These are phyloP conservation scores for Oryzias curvinotus DNA, from an alignment of 2,113 vertebrate species.

Conservation along the genomic window DNA sequence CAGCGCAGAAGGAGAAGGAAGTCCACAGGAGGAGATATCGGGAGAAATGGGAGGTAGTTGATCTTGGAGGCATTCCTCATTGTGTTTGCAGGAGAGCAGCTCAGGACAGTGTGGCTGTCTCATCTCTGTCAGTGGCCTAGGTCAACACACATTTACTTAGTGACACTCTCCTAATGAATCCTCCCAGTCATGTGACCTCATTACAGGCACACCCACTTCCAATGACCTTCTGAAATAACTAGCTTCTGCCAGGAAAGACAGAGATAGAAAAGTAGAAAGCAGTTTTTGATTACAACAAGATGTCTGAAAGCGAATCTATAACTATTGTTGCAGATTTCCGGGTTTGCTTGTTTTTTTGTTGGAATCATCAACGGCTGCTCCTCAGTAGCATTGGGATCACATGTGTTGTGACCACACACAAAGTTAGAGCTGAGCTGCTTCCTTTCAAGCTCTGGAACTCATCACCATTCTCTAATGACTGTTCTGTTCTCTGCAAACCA, in stretches of 20 bases:
- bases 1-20: constrained; percentile 48
- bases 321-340: too few relatives aligned
- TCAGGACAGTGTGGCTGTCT: constrained; percentile 80
- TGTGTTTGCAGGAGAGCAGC: constrained; percentile 82
- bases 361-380: too few relatives aligned
- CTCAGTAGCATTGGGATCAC: constrained; percentile 1
- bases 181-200: constrained; percentile 68
- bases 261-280: not conserved
- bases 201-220: constrained; percentile 54
- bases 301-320: too few relatives aligned
- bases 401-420: constrained; percentile 14
- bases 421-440: constrained; percentile 32
- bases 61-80: constrained; percentile 29
- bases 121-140: constrained; percentile 82
- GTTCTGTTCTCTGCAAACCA: constrained; percentile 44
- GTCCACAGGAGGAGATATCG: constrained; percentile 42
- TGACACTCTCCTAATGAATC: constrained; percentile 88
- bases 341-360: too few relatives aligned
- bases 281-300: not conserved
- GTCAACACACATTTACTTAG: constrained; percentile 85
- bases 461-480: constrained; percentile 66
- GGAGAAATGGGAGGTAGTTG: constrained; percentile 36
- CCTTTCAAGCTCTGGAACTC: constrained; percentile 42
- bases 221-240: constrained; percentile 79
- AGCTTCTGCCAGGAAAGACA: not conserved